Evolutionary conservation across 2,888 invertebrate species (phyloP), one percentile per base, ranked within the genome.

Genomic region (Latrodectus hesperus): DNA sequence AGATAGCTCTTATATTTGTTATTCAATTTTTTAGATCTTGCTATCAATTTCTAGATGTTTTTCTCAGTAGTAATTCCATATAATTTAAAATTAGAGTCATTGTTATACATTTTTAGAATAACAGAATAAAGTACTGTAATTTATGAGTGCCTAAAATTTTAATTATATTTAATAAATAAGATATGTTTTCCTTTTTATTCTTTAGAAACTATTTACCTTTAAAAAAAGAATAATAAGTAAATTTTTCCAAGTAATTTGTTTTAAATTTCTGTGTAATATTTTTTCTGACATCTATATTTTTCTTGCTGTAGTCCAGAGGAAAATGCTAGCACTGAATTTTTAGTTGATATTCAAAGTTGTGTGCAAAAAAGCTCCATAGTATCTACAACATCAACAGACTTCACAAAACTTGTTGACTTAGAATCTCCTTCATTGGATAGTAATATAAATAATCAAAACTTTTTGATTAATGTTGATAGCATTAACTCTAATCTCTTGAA

Each of bases 401-500:
- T 89, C 64, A 88, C 84, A 16, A 89, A 90, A 68, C 75, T 90
- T 26, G 89, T 90, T 16, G 90, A 90, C 71, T 51, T 89, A 10
- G 81, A 82, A 10, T 65, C 70, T 38, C 53, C 82, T 52, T 78
- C 83, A 53, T 73, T 72, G 22, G 83, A 80, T 55, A 80, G 72
- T 79, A 79, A 60, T 64, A 60, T 83, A 51, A 84, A 77, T 74
- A 84, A 79, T 67, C 84, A 89, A 72, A 88, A 89, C 76, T 88
- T 81, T 73, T 52, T 90, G 60, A 89, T 81, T 49, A 90, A 90
- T 82, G 89, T 87, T 49, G 90, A 90, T 71, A 88, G 88, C 71
- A 84, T 90, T n/a, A 90, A 90, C 78, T 89, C 89, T 51, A 90
- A 90, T 76, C 71, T 89, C 49, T 74, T 88, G 51, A 68, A 84